A percentile compares a stretch with the other conserved stretches of the same genome.
These are phyloP conservation scores for Aphelenchoides bicaudatus DNA, from an alignment of 2,888 invertebrate species.

Conservation along the genomic window DNA sequence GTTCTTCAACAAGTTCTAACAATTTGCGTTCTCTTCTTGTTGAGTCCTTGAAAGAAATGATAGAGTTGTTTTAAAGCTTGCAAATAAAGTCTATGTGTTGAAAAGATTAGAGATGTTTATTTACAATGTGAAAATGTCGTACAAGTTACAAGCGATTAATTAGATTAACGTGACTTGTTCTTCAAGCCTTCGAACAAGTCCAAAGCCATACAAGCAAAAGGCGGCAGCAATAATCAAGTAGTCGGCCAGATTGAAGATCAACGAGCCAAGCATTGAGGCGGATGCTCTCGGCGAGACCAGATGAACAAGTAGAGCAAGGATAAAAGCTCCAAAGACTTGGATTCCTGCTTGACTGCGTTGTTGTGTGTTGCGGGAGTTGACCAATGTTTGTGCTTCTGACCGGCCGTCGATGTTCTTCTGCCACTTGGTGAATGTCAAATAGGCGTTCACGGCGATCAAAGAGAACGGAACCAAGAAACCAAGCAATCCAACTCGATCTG, in stretches of 20 bases:
- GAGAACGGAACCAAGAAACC: neutral
- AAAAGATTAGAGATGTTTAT: neutral
- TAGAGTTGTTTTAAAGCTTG: slow-evolving; percentile 4
- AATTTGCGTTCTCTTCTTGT: neutral
- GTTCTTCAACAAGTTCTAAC: neutral
- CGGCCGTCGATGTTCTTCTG: neutral
- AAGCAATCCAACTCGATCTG: neutral
- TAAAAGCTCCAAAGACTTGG: slow-evolving; percentile 1
- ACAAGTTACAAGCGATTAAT: neutral
- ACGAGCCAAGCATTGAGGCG: neutral
- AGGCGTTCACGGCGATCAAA: neutral
- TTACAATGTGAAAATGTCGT: neutral
- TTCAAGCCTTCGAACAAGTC: slow-evolving; percentile 8
- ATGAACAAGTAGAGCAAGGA: slow-evolving; percentile 1
- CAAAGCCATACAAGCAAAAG: neutral
- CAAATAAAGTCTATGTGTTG: neutral
- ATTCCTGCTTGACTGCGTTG: neutral
- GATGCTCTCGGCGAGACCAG: neutral
- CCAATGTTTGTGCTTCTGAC: neutral
- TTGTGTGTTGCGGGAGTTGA: neutral
- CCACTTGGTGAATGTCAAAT: neutral
- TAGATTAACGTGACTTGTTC: slow-evolving; percentile 3
- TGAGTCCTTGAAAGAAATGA: slow-evolving; percentile 4
- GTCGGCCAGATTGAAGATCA: slow-evolving; percentile 3
- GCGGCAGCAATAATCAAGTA: neutral